phyloP scores from a whole-genome alignment of 1,140 invertebrate species.

The Eumaeus atala region DNA sequence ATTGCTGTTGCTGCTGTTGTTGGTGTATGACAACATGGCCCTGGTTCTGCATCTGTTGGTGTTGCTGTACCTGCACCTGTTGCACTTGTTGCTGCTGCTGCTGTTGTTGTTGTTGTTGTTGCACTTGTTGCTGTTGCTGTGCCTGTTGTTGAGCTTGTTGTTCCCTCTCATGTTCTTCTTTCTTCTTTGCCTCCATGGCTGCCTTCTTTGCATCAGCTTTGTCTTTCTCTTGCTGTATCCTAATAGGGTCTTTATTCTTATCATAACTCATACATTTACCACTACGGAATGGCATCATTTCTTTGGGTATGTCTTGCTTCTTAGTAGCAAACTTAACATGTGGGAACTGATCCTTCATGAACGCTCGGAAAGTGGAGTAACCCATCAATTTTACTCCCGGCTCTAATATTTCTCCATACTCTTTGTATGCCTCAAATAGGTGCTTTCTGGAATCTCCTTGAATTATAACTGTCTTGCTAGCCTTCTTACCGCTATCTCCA shows the following conservation, averaged over 20 bases:
- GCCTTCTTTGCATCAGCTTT: conserved; percentile 64
- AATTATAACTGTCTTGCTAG: conserved; percentile 75
- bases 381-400: conserved; percentile 83
- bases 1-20: conserved; percentile 63
- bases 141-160: conserved; percentile 59
- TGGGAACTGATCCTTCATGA: conserved; percentile 87
- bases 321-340: conserved; percentile 81
- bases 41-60: conserved; percentile 66
- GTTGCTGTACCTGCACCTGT: conserved; percentile 57
- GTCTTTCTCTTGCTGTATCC: conserved; percentile 67
- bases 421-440: conserved; percentile 82
- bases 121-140: conserved; percentile 53
- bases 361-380: conserved; percentile 85
- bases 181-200: conserved; percentile 67
- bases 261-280: conserved; percentile 69
- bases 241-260: conserved; percentile 69
- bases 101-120: conserved; percentile 54
- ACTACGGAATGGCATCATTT: conserved; percentile 68
- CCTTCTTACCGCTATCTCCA: conserved; percentile 63
- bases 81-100: conserved; percentile 54
- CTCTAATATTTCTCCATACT: conserved; percentile 80
- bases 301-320: conserved; percentile 77
- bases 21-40: conserved; percentile 66
- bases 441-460: conserved; percentile 83
- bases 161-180: conserved; percentile 58